A percentile compares a stretch with the other conserved stretches of the same genome.
These are phyloP conservation scores for Oplegnathus fasciatus DNA, from an alignment of 2,113 vertebrate genomes.

Conservation along the genomic window DNA sequence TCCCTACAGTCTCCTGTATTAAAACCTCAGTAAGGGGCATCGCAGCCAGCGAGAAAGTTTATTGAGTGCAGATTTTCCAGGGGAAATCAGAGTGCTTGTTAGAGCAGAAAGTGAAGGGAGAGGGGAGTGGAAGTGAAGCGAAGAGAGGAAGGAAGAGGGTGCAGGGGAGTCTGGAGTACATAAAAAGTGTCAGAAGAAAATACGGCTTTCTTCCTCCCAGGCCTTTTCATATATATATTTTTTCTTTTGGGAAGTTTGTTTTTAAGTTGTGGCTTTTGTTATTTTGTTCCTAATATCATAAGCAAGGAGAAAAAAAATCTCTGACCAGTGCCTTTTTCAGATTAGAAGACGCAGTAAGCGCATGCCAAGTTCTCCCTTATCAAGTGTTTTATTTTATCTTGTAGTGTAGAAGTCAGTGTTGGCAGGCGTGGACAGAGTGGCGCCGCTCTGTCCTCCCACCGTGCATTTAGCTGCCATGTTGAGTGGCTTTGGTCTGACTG, in stretches of 20 bases:
- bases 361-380: background rate
- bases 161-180: conserved; percentile 66
- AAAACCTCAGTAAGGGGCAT: conserved; percentile 58
- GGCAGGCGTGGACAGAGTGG: conserved; percentile 50
- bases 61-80: conserved; percentile 79
- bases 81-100: conserved; percentile 78
- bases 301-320: conserved; percentile 5
- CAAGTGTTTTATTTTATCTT: conserved; percentile 49
- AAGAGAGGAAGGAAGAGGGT: conserved; percentile 67
- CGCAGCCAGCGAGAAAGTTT: conserved; percentile 59
- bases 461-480: conserved; percentile 68
- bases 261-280: conserved; percentile 22
- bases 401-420: conserved; percentile 32
- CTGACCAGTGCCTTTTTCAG: conserved; percentile 2
- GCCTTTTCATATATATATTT: conserved; percentile 19
- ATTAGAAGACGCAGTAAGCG: conserved; percentile 2
- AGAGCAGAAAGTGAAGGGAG: conserved; percentile 74
- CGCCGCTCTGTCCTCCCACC: conserved; percentile 36
- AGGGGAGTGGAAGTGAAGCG: conserved; percentile 62
- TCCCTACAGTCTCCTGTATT: conserved; percentile 36
- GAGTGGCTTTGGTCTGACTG: conserved; percentile 59
- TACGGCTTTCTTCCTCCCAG: conserved; percentile 53
- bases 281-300: background rate
- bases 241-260: conserved; percentile 28
- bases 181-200: conserved; percentile 73